A percentile compares a stretch with the other conserved stretches of the same genome.
These are phyloP conservation scores for Montifringilla adamsi DNA, from an alignment of 2,113 vertebrate species.

Conservation along the genomic window DNA sequence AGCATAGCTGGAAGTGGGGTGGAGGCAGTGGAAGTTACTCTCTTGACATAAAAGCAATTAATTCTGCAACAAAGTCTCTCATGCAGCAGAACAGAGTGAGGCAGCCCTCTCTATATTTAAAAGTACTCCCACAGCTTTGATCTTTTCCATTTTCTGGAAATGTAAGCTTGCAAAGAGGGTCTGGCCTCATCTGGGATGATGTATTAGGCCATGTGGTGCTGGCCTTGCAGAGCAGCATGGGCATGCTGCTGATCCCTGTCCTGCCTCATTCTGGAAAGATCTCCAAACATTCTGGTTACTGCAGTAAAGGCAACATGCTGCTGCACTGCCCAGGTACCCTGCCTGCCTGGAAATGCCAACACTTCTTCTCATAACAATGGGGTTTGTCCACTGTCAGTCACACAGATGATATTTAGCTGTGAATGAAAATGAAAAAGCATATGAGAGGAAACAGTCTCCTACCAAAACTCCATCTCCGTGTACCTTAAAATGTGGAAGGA, in stretches of 20 bases:
- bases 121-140: slow-evolving; percentile 33
- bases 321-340: not conserved
- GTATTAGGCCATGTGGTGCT: slow-evolving; percentile 12
- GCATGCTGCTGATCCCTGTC: not conserved
- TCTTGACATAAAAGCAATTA: slow-evolving; percentile 11
- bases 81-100: not conserved
- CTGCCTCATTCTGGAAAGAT: not conserved
- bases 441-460: not conserved
- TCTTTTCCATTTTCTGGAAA: slow-evolving; percentile 39
- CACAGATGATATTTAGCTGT: not conserved
- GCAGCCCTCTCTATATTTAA: not conserved
- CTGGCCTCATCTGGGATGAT: slow-evolving; percentile 20
- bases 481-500: not conserved
- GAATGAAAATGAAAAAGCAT: not conserved
- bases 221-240: not conserved
- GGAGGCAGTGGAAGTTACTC: not conserved
- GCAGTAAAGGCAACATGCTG: not conserved
- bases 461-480: not conserved
- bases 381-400: not conserved
- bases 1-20: not conserved
- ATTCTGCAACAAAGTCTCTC: not conserved
- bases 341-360: not conserved
- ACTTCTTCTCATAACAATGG: not conserved
- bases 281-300: not conserved
- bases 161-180: not conserved